Percentiles rank a stretch among this genome's conserved stretches.
These are phyloP conservation scores for Xestia ashworthii DNA, from an alignment of 2,888 invertebrate species.

Conservation along the genomic window DNA sequence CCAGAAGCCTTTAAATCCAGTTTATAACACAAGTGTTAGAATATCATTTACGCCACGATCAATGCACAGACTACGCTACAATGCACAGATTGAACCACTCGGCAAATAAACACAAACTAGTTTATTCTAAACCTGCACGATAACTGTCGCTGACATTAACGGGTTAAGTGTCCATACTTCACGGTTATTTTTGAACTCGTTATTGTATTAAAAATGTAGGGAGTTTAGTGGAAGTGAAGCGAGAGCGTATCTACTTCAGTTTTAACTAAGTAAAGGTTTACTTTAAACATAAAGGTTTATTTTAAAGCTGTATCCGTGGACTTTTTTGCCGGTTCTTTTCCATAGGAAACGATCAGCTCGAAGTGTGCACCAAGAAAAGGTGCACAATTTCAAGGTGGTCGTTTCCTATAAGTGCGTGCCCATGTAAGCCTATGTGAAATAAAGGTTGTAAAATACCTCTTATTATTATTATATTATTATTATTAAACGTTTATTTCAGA, in stretches of 20 bases:
- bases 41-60: constrained; percentile 19
- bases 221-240: neutral
- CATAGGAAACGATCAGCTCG: too few relatives aligned
- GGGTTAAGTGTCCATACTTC: constrained; percentile 20
- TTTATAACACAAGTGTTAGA: neutral
- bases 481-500: too few relatives aligned
- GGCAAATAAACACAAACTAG: constrained; percentile 10
- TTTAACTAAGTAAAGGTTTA: neutral
- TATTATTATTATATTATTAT: too few relatives aligned
- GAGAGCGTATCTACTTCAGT: neutral
- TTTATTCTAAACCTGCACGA: constrained; percentile 27
- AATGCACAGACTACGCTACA: too few relatives aligned
- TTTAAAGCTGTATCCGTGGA: too few relatives aligned
- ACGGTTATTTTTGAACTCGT: constrained; percentile 1
- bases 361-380: too few relatives aligned
- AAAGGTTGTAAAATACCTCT: too few relatives aligned
- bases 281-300: too few relatives aligned
- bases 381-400: too few relatives aligned
- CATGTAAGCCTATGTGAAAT: too few relatives aligned
- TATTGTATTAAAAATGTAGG: neutral
- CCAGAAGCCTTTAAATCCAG: neutral
- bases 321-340: too few relatives aligned
- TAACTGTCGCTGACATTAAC: constrained; percentile 31
- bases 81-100: neutral
- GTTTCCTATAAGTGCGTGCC: too few relatives aligned